These are phyloP conservation scores for Iguana delicatissima DNA, from an alignment of 2,797 vertebrate genomes.

Conservation along the genomic window DNA sequence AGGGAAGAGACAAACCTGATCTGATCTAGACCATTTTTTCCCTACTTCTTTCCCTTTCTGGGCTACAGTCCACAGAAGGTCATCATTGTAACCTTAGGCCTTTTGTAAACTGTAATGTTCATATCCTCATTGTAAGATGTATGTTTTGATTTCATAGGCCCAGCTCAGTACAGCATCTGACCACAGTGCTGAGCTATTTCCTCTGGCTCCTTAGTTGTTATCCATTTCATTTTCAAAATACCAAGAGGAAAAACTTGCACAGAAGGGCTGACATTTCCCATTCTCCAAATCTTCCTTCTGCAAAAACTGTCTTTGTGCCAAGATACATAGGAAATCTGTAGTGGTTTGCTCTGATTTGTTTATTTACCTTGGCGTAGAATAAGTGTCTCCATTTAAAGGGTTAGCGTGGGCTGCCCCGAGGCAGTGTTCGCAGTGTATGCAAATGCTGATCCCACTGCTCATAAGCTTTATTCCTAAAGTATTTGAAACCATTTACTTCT, in stretches of 20 bases:
- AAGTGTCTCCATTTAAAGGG: slow-evolving; percentile 19
- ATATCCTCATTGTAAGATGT: neutral
- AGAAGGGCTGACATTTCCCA: slow-evolving; percentile 48
- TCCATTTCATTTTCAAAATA: slow-evolving; percentile 38
- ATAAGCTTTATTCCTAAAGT: slow-evolving; percentile 31
- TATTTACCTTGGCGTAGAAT: slow-evolving; percentile 48
- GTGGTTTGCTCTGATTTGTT: slow-evolving; percentile 20
- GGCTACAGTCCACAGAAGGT: neutral
- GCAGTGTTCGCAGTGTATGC: slow-evolving; percentile 25
- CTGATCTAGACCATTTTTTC: neutral
- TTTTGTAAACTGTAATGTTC: neutral
- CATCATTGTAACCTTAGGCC: neutral
- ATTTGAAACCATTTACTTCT: neutral
- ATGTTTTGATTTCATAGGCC: slow-evolving; percentile 8
- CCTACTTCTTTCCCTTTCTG: neutral
- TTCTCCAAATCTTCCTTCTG: slow-evolving; percentile 42
- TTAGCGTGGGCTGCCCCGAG: slow-evolving; percentile 3
- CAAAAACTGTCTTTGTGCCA: slow-evolving; percentile 7
- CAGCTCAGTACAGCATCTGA: neutral
- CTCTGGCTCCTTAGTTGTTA: slow-evolving; percentile 23
- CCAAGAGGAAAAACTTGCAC: slow-evolving; percentile 38
- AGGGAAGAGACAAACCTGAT: neutral
- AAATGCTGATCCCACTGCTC: neutral
- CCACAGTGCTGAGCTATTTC: slow-evolving; percentile 26
- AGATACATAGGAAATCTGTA: slow-evolving; percentile 23